Evolutionary conservation across 2,113 vertebrate genomes (phyloP).

Genomic region (Ptilorrhoa leucosticta): DNA sequence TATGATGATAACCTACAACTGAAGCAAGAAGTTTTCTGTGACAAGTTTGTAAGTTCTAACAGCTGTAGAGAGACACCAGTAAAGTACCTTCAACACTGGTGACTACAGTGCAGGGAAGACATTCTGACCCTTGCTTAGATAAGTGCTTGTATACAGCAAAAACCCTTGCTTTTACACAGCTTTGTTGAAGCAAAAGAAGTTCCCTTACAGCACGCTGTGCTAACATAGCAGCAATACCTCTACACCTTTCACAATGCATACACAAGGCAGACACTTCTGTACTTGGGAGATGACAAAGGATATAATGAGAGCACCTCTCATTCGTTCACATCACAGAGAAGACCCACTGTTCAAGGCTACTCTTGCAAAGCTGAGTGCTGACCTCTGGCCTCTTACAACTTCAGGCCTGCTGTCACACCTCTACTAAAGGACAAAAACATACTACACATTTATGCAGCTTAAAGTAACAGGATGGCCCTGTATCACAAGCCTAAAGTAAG

Average conservation of each 20-base stretch:
- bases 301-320: background rate
- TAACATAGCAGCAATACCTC: background rate
- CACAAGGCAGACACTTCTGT: background rate
- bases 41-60: background rate
- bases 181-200: background rate
- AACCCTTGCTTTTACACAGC: background rate
- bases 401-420: background rate
- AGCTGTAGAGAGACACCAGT: background rate
- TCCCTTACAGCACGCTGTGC: background rate
- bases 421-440: conserved; percentile 22
- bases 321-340: background rate
- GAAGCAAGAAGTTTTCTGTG: background rate
- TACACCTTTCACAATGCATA: background rate
- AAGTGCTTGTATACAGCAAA: background rate
- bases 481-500: background rate
- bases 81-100: background rate
- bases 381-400: background rate
- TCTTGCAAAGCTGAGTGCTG: conserved; percentile 1
- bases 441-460: background rate
- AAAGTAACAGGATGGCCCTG: background rate
- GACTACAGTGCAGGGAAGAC: background rate
- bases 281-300: background rate
- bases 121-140: background rate
- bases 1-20: background rate
- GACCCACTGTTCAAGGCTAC: conserved; percentile 29